Conservation (phyloP, 2,888 invertebrate genomes). For the Cataglyphis albicans region DNA sequence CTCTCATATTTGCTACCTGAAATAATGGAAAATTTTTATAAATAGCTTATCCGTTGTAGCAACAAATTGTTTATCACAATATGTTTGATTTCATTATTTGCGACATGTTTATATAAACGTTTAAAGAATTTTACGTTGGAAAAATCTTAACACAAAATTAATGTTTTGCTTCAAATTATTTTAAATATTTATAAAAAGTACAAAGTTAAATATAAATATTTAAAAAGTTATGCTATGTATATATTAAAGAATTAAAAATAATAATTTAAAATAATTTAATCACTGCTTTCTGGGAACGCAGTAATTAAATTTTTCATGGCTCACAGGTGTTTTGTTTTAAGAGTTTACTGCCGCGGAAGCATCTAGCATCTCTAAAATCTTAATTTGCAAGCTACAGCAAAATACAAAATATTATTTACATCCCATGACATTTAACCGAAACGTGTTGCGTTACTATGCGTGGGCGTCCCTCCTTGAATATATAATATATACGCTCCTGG, state of each 20-base stretch:
- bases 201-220: not conserved
- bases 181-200: not conserved
- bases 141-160: not conserved
- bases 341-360: not conserved
- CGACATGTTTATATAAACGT: not conserved
- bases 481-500: slow-evolving; percentile 27
- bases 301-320: not conserved
- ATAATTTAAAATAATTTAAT: not conserved
- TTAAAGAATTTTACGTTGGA: not conserved
- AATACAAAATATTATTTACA: not conserved
- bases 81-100: not conserved
- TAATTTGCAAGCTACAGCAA: not conserved
- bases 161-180: not conserved
- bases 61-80: not conserved
- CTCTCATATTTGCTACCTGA: not conserved
- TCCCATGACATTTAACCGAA: not conserved
- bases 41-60: not conserved
- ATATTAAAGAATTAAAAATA: not conserved
- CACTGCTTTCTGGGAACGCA: not conserved
- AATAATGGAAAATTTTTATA: not conserved
- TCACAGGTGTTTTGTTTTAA: not conserved
- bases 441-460: not conserved
- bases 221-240: not conserved
- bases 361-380: not conserved
- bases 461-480: not conserved